Evolutionary conservation across 2,113 vertebrate species (phyloP).

Genomic region (Phalacrocorax pelagicus): DNA sequence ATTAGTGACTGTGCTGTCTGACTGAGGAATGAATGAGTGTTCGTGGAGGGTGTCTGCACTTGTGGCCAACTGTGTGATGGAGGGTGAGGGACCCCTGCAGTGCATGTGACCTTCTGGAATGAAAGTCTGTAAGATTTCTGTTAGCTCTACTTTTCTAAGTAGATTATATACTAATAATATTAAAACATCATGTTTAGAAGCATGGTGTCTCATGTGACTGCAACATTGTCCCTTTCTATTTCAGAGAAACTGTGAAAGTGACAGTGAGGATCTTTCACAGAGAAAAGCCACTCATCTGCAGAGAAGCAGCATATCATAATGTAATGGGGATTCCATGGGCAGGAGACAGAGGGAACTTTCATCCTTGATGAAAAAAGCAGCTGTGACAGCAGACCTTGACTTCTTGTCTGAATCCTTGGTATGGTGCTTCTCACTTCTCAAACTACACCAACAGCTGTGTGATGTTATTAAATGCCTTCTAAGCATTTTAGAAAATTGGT

Average conservation of each 20-base stretch:
- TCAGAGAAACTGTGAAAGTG: conserved; percentile 90
- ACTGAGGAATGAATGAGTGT: rapidly evolving
- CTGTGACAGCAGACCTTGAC: not conserved
- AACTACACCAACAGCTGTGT: not conserved
- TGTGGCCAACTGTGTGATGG: not conserved
- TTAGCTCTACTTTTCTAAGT: not conserved
- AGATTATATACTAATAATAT: not conserved
- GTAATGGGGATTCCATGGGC: not conserved
- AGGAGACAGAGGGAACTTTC: not conserved
- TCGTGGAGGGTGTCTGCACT: rapidly evolving
- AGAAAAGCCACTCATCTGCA: conserved; percentile 74
- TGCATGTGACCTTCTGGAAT: not conserved
- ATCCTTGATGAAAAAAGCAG: not conserved
- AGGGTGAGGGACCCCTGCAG: not conserved
- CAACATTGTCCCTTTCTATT: conserved; percentile 11
- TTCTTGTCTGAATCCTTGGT: not conserved
- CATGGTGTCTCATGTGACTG: not conserved
- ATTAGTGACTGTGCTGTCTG: not conserved
- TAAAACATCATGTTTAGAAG: not conserved
- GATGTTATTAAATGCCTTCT: not conserved
- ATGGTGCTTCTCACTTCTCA: not conserved
- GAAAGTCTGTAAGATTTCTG: not conserved
- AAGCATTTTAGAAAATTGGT: not conserved
- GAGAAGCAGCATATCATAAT: conserved; percentile 87
- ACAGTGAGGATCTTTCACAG: conserved; percentile 81